Evolutionary conservation across 2,113 vertebrate species (phyloP).

Genomic region (Seriola quinqueradiata): DNA sequence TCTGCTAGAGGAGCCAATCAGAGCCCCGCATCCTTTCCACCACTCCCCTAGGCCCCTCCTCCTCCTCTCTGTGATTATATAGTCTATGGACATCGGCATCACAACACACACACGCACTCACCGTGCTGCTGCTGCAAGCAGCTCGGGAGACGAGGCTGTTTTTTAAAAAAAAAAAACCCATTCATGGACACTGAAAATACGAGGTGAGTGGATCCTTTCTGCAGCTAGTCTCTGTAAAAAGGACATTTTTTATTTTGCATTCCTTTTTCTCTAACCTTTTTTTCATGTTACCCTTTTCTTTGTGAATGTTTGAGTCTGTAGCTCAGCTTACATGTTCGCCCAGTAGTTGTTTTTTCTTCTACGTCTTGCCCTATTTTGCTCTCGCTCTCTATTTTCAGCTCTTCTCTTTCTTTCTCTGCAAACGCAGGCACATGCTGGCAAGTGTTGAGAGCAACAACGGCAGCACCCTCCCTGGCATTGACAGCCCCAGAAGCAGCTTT

Average conservation of each 20-base stretch:
- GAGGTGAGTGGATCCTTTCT: conserved; percentile 58
- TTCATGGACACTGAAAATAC: conserved; percentile 40
- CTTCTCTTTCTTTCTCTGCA: conserved; percentile 37
- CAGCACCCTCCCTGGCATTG: conserved; percentile 43
- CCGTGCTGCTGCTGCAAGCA: conserved; percentile 13
- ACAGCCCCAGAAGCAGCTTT: conserved; percentile 44
- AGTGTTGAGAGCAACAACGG: conserved; percentile 48
- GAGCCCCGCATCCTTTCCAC: conserved; percentile 12
- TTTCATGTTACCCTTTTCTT: not conserved
- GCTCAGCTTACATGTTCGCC: conserved; percentile 14
- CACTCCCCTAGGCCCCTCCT: conserved; percentile 55
- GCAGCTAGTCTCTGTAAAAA: not conserved
- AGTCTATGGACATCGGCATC: conserved; percentile 58
- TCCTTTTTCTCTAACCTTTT: not conserved
- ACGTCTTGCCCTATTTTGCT: conserved; percentile 15
- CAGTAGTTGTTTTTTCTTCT: conserved; percentile 15
- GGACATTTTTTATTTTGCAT: not conserved
- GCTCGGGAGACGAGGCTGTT: conserved; percentile 41
- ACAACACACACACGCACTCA: conserved; percentile 53
- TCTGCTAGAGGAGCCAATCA: conserved; percentile 58
- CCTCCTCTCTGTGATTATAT: conserved; percentile 66
- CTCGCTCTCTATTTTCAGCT: conserved; percentile 33
- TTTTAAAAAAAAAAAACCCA: conserved; percentile 1
- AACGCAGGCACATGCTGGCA: conserved; percentile 69
- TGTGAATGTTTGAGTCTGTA: conserved; percentile 5